These are phyloP conservation scores for Augochlora pura DNA, from an alignment of 1,140 invertebrate genomes.

Conservation along the genomic window DNA sequence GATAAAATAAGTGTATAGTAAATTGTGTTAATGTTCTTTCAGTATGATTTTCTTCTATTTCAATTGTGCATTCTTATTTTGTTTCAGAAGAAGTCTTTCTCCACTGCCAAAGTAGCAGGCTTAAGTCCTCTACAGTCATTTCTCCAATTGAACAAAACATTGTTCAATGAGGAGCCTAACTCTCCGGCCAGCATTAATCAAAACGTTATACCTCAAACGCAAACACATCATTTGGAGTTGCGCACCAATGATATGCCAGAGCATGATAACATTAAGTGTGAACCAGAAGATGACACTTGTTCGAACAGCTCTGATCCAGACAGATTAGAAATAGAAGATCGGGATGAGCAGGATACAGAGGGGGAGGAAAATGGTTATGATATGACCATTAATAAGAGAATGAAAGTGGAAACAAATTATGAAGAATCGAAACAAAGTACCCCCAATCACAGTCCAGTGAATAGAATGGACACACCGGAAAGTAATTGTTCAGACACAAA, in stretches of 20 bases:
- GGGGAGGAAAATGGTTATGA: slow-evolving; percentile 78
- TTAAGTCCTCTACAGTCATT: slow-evolving; percentile 74
- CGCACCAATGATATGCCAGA: slow-evolving; percentile 62
- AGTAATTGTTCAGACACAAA: slow-evolving; percentile 81
- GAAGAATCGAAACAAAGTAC: slow-evolving; percentile 67
- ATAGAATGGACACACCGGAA: slow-evolving; percentile 80
- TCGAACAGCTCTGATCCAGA: slow-evolving; percentile 82
- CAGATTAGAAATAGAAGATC: slow-evolving; percentile 80
- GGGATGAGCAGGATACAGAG: slow-evolving; percentile 73
- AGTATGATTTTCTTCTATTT: background rate
- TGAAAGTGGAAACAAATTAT: slow-evolving; percentile 64
- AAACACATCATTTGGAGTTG: slow-evolving; percentile 74
- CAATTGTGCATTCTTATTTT: background rate
- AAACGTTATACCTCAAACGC: slow-evolving; percentile 76
- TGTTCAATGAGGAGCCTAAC: slow-evolving; percentile 77
- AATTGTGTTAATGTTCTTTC: background rate
- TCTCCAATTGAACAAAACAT: slow-evolving; percentile 75
- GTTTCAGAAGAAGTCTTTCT: slow-evolving; percentile 75
- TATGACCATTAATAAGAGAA: slow-evolving; percentile 74
- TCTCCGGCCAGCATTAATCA: slow-evolving; percentile 79
- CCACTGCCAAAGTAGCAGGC: slow-evolving; percentile 78
- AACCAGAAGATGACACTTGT: slow-evolving; percentile 77
- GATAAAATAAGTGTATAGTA: background rate
- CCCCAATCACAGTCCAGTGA: slow-evolving; percentile 75
- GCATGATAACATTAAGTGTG: slow-evolving; percentile 71